Evolutionary conservation across 2,113 vertebrate species (phyloP).

Genomic region (Gnathonemus longibarbis): DNA sequence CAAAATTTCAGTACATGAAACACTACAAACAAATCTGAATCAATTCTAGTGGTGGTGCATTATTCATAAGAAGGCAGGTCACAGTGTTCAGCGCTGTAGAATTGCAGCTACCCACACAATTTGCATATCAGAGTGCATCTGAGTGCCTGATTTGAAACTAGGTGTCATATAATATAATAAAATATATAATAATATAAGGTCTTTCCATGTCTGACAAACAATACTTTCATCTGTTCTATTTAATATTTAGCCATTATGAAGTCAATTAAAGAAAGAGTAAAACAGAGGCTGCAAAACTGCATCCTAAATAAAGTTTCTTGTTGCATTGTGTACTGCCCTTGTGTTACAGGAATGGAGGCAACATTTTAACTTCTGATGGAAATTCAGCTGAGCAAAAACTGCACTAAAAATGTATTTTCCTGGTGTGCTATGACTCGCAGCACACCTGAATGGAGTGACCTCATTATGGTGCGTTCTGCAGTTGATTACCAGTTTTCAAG

Average conservation of each 20-base stretch:
- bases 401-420: not conserved
- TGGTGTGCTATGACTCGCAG: not conserved
- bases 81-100: not conserved
- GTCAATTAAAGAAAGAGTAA: not conserved
- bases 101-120: not conserved
- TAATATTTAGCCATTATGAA: not conserved
- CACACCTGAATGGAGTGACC: too few species aligned
- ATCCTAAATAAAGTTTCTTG: not conserved
- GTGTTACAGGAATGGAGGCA: not conserved
- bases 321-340: not conserved
- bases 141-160: not conserved
- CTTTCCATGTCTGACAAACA: not conserved
- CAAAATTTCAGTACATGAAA: not conserved
- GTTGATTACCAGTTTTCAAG: not conserved
- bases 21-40: not conserved
- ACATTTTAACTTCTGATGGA: not conserved
- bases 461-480: not conserved
- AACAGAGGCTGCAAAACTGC: not conserved
- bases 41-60: not conserved
- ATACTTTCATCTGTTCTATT: not conserved
- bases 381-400: not conserved
- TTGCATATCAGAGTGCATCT: not conserved
- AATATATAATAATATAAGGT: too few species aligned
- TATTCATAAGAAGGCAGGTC: conserved; percentile 3
- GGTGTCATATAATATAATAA: not conserved